phyloP scores from a whole-genome alignment of 1,140 invertebrate genomes.

The Lordiphosa stackelbergi region DNA sequence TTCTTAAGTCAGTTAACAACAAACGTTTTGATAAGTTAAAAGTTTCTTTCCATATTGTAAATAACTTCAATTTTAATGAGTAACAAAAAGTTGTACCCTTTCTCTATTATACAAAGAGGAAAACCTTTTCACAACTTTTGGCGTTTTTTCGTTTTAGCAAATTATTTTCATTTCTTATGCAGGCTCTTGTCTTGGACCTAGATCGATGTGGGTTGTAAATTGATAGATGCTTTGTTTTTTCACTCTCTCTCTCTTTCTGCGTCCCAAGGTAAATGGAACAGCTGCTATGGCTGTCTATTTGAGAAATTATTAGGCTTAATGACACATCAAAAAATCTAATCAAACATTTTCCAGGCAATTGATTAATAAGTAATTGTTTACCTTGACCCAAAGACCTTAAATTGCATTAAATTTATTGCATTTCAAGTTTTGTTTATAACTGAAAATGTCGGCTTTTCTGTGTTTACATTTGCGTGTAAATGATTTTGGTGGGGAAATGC shows the following conservation, averaged over 20 bases:
- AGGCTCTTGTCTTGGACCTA: slow-evolving; percentile 29
- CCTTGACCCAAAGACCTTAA: not conserved
- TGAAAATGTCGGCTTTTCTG: slow-evolving; percentile 3
- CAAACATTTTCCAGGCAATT: not conserved
- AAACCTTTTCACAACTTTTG: too few species aligned
- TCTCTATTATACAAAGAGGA: not conserved
- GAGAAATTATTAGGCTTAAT: slow-evolving; percentile 49
- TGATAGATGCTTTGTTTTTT: slow-evolving; percentile 49
- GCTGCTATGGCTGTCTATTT: slow-evolving; percentile 41
- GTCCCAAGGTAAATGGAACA: slow-evolving; percentile 36
- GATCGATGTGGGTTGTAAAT: slow-evolving; percentile 49
- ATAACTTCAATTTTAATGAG: not conserved
- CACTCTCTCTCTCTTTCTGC: not conserved
- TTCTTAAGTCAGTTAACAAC: too few species aligned
- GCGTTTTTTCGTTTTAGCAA: slow-evolving; percentile 33
- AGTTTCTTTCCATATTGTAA: too few species aligned
- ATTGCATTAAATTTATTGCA: slow-evolving; percentile 4
- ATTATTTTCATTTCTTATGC: slow-evolving; percentile 61
- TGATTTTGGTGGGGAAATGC: slow-evolving; percentile 46
- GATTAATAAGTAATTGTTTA: slow-evolving; percentile 5
- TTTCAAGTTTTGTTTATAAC: slow-evolving; percentile 11
- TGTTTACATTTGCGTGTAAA: slow-evolving; percentile 38
- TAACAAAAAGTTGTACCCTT: not conserved
- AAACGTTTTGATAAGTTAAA: too few species aligned
- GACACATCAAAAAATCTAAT: slow-evolving; percentile 36